A percentile compares a stretch with the other conserved stretches of the same genome.
phyloP scores from a whole-genome alignment of 2,113 vertebrate species.

The Ophiodon elongatus region DNA sequence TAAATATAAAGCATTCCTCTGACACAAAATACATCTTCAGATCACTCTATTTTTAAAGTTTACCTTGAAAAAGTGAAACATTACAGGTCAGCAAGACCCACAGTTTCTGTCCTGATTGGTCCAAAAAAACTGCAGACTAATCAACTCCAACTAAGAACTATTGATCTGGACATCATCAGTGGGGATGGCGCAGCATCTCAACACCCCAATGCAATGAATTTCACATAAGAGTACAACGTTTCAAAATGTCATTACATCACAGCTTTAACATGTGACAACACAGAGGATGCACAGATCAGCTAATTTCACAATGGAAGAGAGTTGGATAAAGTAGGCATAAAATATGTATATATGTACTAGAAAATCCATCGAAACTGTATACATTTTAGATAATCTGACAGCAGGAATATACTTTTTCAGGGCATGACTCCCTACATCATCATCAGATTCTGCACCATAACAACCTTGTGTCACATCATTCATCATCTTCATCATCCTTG shows the following conservation, averaged over 20 bases:
- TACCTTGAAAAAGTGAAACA: background rate
- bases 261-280: background rate
- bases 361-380: background rate
- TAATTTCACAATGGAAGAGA: background rate
- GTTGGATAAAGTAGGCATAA: background rate
- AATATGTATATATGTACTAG: background rate
- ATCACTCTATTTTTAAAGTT: background rate
- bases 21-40: background rate
- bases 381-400: background rate
- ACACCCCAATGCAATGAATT: background rate
- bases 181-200: background rate
- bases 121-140: background rate
- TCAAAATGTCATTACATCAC: background rate
- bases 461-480: background rate
- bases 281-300: background rate
- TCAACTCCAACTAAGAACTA: background rate
- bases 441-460: conserved; percentile 1
- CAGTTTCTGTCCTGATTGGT: background rate
- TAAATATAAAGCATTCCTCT: background rate
- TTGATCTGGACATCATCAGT: background rate
- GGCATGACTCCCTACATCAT: background rate
- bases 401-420: background rate
- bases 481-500: background rate
- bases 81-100: background rate
- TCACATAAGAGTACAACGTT: background rate